Evolutionary conservation across 2,888 invertebrate genomes (phyloP).

Genomic region (Ochropleura leucogaster): DNA sequence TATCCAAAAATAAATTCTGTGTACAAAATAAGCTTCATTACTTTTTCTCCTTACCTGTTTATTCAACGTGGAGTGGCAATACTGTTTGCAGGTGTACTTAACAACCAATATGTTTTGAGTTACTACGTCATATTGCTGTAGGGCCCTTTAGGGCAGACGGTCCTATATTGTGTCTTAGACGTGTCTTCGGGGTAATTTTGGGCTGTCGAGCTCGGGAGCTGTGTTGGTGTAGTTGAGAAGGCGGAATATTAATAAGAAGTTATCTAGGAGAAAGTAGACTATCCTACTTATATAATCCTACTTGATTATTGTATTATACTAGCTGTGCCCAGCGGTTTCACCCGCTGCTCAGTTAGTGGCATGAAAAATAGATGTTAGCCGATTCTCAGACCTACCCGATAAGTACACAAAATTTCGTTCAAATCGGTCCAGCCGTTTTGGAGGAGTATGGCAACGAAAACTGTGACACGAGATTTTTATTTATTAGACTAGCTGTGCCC

Average conservation of each 20-base stretch:
- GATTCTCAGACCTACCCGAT: no score
- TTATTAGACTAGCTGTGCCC: no score
- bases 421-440: no score
- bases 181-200: slow-evolving; percentile 3
- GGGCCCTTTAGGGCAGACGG: slow-evolving; percentile 45
- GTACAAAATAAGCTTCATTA: slow-evolving; percentile 32
- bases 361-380: no score
- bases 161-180: slow-evolving; percentile 34
- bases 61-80: slow-evolving; percentile 61
- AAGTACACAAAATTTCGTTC: no score
- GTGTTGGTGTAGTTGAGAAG: neutral
- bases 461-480: no score
- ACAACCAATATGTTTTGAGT: slow-evolving; percentile 66
- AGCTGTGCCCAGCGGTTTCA: no score
- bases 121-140: slow-evolving; percentile 52
- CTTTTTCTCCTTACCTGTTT: slow-evolving; percentile 53
- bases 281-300: no score
- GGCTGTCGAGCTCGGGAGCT: neutral
- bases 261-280: neutral
- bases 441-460: no score
- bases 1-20: slow-evolving; percentile 45
- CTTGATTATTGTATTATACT: no score
- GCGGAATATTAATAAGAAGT: neutral
- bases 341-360: no score
- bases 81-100: slow-evolving; percentile 62